These are phyloP conservation scores for Papilio machaon DNA, from an alignment of 1,140 invertebrate species.

Conservation along the genomic window DNA sequence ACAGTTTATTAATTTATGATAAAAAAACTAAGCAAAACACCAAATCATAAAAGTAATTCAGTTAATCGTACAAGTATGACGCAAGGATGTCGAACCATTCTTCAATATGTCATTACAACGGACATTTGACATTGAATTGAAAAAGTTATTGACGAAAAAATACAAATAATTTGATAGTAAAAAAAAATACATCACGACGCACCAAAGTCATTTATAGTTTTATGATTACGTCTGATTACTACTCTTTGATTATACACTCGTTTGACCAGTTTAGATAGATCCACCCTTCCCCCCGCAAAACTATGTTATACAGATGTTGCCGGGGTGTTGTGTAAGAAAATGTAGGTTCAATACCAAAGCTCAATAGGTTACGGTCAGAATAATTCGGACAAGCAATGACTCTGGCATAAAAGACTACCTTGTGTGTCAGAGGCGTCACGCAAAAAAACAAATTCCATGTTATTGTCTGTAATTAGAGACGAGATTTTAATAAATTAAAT, in stretches of 20 bases:
- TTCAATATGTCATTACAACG: conserved; percentile 69
- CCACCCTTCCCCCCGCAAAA: conserved; percentile 43
- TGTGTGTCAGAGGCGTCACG: conserved; percentile 71
- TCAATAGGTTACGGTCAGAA: conserved; percentile 68
- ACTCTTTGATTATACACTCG: conserved; percentile 66
- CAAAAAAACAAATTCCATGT: conserved; percentile 61
- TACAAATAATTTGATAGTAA: conserved; percentile 66
- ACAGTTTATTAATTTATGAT: not conserved
- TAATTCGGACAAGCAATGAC: conserved; percentile 70
- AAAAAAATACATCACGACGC: conserved; percentile 61
- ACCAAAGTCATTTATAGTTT: conserved; percentile 58
- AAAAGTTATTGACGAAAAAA: conserved; percentile 53
- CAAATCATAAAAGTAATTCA: not conserved
- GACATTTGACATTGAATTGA: conserved; percentile 68
- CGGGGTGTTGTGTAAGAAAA: conserved; percentile 38
- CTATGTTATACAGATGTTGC: conserved; percentile 20
- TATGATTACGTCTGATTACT: conserved; percentile 76
- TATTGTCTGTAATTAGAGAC: conserved; percentile 75
- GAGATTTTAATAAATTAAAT: conserved; percentile 75
- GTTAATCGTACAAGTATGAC: not conserved
- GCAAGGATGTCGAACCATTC: conserved; percentile 38
- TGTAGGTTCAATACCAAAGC: conserved; percentile 12
- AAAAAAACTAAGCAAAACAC: not conserved
- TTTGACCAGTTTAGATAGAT: conserved; percentile 50
- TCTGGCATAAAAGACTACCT: conserved; percentile 77